These are phyloP conservation scores for Rhagophthalmus giganteus DNA, from an alignment of 2,888 invertebrate species.

Conservation along the genomic window DNA sequence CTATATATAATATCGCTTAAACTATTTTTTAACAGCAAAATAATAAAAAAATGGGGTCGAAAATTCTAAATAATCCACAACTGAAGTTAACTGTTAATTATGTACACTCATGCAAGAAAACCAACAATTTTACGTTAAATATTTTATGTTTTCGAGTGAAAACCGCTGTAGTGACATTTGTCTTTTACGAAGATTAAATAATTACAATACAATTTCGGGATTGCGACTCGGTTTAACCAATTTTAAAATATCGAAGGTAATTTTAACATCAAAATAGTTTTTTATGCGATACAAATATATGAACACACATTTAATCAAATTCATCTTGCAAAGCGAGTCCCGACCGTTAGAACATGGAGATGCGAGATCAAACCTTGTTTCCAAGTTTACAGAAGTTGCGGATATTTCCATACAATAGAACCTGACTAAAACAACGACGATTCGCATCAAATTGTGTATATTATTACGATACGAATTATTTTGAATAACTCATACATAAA, in stretches of 20 bases:
- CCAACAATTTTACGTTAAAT: too few species aligned
- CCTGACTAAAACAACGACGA: slow-evolving; percentile 44
- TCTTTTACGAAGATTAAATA: neutral
- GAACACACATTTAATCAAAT: slow-evolving; percentile 1
- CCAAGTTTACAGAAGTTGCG: slow-evolving; percentile 40
- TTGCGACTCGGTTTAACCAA: too few species aligned
- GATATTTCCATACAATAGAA: slow-evolving; percentile 45
- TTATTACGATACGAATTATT: slow-evolving; percentile 48
- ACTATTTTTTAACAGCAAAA: too few species aligned
- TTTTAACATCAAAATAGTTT: too few species aligned
- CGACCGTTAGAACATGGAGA: slow-evolving; percentile 38
- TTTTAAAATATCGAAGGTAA: too few species aligned
- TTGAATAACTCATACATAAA: slow-evolving; percentile 48
- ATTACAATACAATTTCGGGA: neutral
- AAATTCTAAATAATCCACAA: too few species aligned
- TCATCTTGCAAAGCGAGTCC: slow-evolving; percentile 26
- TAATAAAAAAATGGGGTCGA: too few species aligned
- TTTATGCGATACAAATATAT: neutral
- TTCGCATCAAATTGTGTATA: slow-evolving; percentile 48
- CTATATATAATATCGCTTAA: too few species aligned
- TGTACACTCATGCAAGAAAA: too few species aligned
- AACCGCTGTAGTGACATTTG: too few species aligned
- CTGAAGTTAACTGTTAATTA: too few species aligned
- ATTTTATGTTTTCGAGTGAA: too few species aligned
- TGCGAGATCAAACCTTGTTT: slow-evolving; percentile 40